Evolutionary conservation across 1,140 invertebrate genomes (phyloP), one percentile per base, ranked within the genome.

Genomic region (Bombus soroeensis): DNA sequence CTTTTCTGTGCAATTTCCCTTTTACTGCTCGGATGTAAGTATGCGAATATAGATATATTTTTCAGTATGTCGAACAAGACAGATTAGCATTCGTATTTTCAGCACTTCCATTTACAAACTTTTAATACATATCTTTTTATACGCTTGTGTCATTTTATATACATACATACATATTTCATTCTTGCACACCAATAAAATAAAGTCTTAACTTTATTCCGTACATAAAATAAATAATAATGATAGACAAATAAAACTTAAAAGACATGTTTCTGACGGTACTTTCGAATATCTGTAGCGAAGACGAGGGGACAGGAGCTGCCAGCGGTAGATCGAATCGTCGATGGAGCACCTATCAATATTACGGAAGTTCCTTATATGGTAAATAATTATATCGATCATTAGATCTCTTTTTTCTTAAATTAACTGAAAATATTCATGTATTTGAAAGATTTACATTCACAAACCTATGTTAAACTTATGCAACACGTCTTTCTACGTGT

Each of bases 321-420:
- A 0, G 83, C 83, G 41, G 84, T 88, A 85, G 83, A 92, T 57
- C 93, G 91, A 86, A 94, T 95, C n/a, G 89, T 95, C 68, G 92
- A 91, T 79, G 94, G 94, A 41, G 80, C 87, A 41, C 66, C 87
- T 82, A 88, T 92, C 82, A 78, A 91, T 83, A 94, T 95, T 39
- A 79, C 91, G 70, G 70, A 91, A 41, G 91, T 92, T 34, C 93
- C 94, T 64, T 95, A 92, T 73, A 92, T 93, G 88, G 94, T 93
- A 91, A 92, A 88, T 86, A 89, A 73, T 90, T 81, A 6, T 25
- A 10, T 18, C 22, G 3, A 6, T 47, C 15, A 0, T 47, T 18
- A 6, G 1, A 18, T 34, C n/a, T 8, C 12, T 37, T 37, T 4
- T 18, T 22, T 64, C 13, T 64, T 34, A 25, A 10, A 10, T 66